Base-by-base conservation (phyloP, 2,113 vertebrate species). In the Felis catus region DNA sequence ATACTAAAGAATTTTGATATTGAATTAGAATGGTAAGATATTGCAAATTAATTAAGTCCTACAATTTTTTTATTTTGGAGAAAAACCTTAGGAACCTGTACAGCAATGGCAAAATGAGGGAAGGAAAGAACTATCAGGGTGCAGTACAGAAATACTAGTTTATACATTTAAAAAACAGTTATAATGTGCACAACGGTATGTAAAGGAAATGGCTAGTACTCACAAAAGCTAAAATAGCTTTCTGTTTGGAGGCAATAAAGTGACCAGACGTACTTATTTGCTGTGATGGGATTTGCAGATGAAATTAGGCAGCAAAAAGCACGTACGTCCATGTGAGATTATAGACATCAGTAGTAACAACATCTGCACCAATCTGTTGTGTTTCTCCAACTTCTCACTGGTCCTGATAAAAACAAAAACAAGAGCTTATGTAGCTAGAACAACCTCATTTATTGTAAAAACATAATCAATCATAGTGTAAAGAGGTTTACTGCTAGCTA, bases 101-200 rank as follows among this genome's bases (percentile, higher is more conserved):
- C 1, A 15, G 15, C 39, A 41, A 1, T 61, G 29, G 33, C 31
- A 5, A 7, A 82, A 21, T 9, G 19, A 45, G 39, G 63, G 10
- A 86, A 53, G 14, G 36, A 29, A 93, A 89, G 58, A 48, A n/a
- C 11, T 71, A 0, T 4, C 41, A 39, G 31, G 5, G 63, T 65
- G 82, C 48, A 33, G 10, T 53, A n/a, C 25, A 25, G 29, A 91
- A 89, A 89, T 53, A n/a, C 7, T 9, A 23, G 1, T 55, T 88
- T 39, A 11, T 74, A 5, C 27, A 10, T 58, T 53, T 53, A 5
- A 27, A 63, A 31, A 25, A 31, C 48, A 19, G 5, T 39, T 48
- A 13, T 3, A 27, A 31, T 33, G 27, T n/a, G 5, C 15, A 15
- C 7, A 45, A 0, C 1, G 33, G 31, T 53, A 25, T 14, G 7